Percentiles rank a stretch among this genome's conserved stretches.
phyloP scores from a whole-genome alignment of 2,888 invertebrate genomes.

The Lacanobia oleracea region DNA sequence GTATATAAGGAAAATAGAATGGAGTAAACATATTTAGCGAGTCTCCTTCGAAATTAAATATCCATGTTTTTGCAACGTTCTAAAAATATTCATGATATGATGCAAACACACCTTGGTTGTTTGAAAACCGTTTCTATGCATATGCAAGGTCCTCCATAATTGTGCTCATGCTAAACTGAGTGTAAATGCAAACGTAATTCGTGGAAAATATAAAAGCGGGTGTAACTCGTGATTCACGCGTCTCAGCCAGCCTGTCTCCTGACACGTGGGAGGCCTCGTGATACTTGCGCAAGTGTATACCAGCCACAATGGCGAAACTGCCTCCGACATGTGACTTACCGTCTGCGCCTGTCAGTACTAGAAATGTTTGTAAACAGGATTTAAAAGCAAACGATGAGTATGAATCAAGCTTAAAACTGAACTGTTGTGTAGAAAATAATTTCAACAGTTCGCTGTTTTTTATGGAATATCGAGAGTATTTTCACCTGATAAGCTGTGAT shows the following conservation, averaged over 20 bases:
- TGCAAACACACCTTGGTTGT: conserved; percentile 1
- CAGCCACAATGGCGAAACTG: conserved; percentile 36
- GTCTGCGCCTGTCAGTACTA: conserved; percentile 10
- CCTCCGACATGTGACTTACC: conserved; percentile 46
- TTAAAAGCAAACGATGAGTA: background rate
- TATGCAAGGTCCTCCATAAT: conserved; percentile 28
- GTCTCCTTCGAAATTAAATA: conserved; percentile 1
- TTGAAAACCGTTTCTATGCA: conserved; percentile 19
- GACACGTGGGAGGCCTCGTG: conserved; percentile 72
- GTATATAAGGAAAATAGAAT: conserved; percentile 14
- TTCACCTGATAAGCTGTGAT: conserved; percentile 3
- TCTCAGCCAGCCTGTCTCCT: conserved; percentile 64
- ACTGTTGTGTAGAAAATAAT: background rate
- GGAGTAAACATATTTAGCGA: background rate
- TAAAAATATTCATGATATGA: background rate
- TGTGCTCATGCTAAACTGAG: conserved; percentile 25
- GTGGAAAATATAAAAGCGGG: conserved; percentile 43
- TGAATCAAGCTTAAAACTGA: background rate
- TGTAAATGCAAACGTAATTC: conserved; percentile 43
- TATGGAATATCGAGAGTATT: background rate
- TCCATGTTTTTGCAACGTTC: background rate
- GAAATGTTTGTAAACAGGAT: conserved; percentile 22
- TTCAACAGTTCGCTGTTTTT: background rate
- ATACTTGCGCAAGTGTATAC: conserved; percentile 64
- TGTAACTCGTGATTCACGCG: conserved; percentile 65